phyloP scores from a whole-genome alignment of 2,797 vertebrate genomes.

The Halcyon smyrnensis region DNA sequence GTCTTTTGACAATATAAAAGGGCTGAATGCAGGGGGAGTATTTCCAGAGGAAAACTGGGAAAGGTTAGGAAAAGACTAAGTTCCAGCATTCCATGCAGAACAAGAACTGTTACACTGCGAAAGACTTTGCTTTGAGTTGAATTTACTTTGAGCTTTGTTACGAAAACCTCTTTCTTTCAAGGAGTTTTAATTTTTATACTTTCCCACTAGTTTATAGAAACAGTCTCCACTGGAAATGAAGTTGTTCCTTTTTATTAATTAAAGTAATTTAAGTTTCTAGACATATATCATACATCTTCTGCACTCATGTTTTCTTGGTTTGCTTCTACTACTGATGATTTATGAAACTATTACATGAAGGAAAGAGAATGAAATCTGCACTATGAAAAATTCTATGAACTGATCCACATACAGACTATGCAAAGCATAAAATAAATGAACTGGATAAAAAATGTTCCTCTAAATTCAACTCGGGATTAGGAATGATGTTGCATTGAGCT shows the following conservation, averaged over 20 bases:
- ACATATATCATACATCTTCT: not conserved
- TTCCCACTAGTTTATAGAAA: not conserved
- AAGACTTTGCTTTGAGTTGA: not conserved
- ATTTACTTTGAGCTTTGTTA: not conserved
- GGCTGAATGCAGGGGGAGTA: not conserved
- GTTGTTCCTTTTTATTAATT: not conserved
- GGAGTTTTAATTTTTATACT: not conserved
- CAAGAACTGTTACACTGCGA: not conserved
- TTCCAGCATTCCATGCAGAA: not conserved
- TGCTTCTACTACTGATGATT: not conserved
- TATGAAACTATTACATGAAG: not conserved
- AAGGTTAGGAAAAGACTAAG: not conserved
- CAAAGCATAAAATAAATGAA: not conserved
- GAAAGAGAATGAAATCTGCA: not conserved
- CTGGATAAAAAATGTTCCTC: not conserved
- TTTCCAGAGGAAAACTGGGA: not conserved
- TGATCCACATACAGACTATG: not conserved
- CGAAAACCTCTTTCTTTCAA: not conserved
- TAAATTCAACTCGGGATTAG: not conserved
- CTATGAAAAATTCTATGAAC: not conserved
- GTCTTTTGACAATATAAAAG: not conserved
- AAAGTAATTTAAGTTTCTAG: not conserved
- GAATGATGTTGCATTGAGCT: not conserved
- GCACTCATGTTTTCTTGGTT: not conserved
- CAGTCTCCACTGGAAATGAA: not conserved